phyloP scores from a whole-genome alignment of 2,113 vertebrate species.

The Lasiurus cinereus region DNA sequence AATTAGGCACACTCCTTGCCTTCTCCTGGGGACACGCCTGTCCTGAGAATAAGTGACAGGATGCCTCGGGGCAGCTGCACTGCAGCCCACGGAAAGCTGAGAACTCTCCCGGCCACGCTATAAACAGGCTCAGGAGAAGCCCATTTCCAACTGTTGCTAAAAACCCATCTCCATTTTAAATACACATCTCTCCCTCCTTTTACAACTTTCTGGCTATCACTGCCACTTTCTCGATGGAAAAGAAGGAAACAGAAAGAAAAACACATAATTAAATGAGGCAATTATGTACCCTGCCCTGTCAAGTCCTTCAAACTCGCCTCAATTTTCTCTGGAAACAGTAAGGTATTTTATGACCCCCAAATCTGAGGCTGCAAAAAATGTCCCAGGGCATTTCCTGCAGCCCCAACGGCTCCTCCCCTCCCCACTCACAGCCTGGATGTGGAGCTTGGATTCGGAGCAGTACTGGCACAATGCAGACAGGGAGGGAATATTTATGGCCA shows the following conservation, averaged over 20 bases:
- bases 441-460: background rate
- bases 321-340: background rate
- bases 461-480: background rate
- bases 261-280: background rate
- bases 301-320: background rate
- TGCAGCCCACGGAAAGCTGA: background rate
- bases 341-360: background rate
- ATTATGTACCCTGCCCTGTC: background rate
- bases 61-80: background rate
- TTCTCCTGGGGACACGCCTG: background rate
- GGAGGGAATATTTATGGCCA: constrained; percentile 68
- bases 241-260: background rate
- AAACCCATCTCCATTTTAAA: background rate
- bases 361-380: background rate
- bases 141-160: background rate
- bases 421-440: background rate
- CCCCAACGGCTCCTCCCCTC: background rate
- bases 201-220: background rate
- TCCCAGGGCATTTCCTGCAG: background rate
- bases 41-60: background rate
- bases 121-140: background rate
- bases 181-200: background rate
- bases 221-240: background rate
- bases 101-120: background rate
- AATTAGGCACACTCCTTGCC: background rate